Evolutionary conservation across 2,797 vertebrate species (phyloP), one percentile per base, ranked within the genome.

Genomic region (Microtus obscurus): DNA sequence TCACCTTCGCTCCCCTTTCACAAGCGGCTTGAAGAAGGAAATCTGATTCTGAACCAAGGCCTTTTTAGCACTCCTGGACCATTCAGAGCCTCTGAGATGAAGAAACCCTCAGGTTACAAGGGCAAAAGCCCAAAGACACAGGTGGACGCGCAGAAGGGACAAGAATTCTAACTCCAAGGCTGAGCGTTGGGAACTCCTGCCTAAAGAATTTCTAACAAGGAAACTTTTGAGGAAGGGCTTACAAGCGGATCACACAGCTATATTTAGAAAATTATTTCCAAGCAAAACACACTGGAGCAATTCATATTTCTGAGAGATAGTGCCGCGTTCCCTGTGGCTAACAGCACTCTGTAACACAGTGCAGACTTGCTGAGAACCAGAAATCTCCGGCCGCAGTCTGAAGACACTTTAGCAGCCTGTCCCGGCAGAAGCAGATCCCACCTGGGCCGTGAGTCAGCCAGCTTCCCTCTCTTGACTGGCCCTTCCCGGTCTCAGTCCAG

Each of bases 251-350:
- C 95, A 88, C 87, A 93, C 80, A 90, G 78, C 93, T 97, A 80
- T 89, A 93, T 96, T 97, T 96, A 96, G 96, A 93, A 95, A 95
- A 76, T 73, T 71, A 88, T 92, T 93, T 96, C 95, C 79, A 92
- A 95, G 92, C 81, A 53, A 92, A 65, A 92, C 37, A 89, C 12
- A 37, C 19, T 16, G 91, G 71, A 94, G 59, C 67, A 82, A 88
- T 74, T 87, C 88, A 17, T 61, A 34, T 76, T 95, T 93, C 94
- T 81, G 80, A 87, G 78, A 43, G 92, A 93, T 13, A 6, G 77
- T 31, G 9, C 71, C 14, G 91, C 89, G 83, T 53, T 86, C 91
- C 93, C 86, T 48, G 45, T 13, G 83, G 95, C 43, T 80, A 10
- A 53, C 0, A 21, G 65, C 4, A 0, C 86, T 34, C 31, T 27